Percentiles rank a stretch among this genome's conserved stretches.
Conservation (phyloP, 1,140 invertebrate genomes). For the Drosophila punjabiensis region DNA sequence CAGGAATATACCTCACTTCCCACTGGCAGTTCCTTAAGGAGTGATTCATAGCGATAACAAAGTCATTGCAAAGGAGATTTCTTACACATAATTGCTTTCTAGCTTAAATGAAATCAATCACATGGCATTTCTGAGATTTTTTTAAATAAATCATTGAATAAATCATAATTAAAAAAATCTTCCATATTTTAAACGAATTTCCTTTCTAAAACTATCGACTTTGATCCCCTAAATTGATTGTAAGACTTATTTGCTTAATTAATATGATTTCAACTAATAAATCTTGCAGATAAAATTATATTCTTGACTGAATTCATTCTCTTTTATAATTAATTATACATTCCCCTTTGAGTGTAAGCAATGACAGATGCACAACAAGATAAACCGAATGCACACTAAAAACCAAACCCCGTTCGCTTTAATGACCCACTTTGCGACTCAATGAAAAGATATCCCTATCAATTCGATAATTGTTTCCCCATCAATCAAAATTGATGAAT, state of each 20-base stretch:
- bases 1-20: conserved; percentile 9
- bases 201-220: not conserved
- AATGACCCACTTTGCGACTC: conserved; percentile 28
- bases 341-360: not conserved
- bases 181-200: not conserved
- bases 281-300: conserved; percentile 10
- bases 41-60: conserved; percentile 1
- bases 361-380: conserved; percentile 15
- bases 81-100: conserved; percentile 4
- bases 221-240: not conserved
- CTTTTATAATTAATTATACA: conserved; percentile 8
- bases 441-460: conserved; percentile 30
- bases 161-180: not conserved
- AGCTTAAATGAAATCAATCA: not conserved
- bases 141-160: not conserved
- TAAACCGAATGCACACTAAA: conserved; percentile 16
- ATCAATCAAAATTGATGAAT: conserved; percentile 44
- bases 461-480: conserved; percentile 36
- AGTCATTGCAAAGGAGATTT: not conserved
- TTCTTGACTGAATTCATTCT: not conserved
- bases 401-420: conserved; percentile 10
- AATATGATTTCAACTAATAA: not conserved
- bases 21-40: conserved; percentile 1
- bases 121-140: not conserved
- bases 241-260: not conserved